Percentiles rank a stretch among this genome's conserved stretches.
Conservation (phyloP, 1,140 invertebrate genomes). For the Paraescarpia echinospica region DNA sequence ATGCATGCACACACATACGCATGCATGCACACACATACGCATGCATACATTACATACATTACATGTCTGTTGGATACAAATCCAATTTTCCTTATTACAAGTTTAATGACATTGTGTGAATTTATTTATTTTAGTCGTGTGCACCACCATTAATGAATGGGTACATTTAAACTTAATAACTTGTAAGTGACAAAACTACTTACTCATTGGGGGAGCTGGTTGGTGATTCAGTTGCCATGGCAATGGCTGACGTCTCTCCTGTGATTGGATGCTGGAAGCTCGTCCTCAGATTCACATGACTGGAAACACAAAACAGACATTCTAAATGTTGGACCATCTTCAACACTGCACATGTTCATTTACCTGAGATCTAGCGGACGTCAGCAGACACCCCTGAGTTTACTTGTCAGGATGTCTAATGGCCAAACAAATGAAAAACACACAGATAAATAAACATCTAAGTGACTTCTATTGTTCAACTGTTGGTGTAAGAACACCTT, state of each 20-base stretch:
- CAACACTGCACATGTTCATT: not conserved
- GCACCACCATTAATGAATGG: not conserved
- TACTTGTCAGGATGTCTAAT: not conserved
- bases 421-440: not conserved
- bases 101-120: too few relatives aligned
- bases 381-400: not conserved
- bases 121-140: too few relatives aligned
- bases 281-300: slow-evolving; percentile 11
- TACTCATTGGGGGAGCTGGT: not conserved
- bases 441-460: not conserved
- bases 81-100: too few relatives aligned
- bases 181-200: not conserved
- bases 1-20: too few relatives aligned
- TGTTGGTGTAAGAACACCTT: not conserved
- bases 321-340: not conserved
- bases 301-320: not conserved
- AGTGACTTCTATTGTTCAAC: not conserved
- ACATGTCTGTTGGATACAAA: too few relatives aligned
- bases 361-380: not conserved
- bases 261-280: slow-evolving; percentile 16
- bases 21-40: too few relatives aligned
- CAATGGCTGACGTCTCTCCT: not conserved
- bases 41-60: too few relatives aligned
- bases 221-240: not conserved
- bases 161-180: not conserved